Percentiles rank a stretch among this genome's conserved stretches.
phyloP scores from a whole-genome alignment of 64 coral and sea anemone species.

The Montipora foliosa region DNA sequence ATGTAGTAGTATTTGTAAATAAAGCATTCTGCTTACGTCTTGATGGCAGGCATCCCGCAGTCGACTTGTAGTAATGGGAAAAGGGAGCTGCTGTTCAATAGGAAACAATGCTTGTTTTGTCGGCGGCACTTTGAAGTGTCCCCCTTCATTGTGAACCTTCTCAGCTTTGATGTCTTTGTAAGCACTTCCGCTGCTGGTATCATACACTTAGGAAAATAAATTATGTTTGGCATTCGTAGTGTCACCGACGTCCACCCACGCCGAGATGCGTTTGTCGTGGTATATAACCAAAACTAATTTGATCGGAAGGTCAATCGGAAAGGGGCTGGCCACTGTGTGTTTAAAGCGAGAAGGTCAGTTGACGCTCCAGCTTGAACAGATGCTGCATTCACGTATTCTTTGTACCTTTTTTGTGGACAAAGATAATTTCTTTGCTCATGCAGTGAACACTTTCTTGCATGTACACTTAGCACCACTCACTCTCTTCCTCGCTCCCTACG shows the following conservation, averaged over 20 bases:
- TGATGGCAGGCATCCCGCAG: background rate
- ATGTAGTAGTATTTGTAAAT: background rate
- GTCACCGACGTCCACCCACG: background rate
- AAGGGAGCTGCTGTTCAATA: background rate
- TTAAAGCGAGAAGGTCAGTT: background rate
- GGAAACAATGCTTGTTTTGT: constrained; percentile 3
- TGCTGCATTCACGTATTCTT: background rate
- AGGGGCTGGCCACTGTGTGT: background rate
- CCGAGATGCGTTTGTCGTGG: background rate
- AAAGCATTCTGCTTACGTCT: background rate
- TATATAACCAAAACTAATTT: background rate
- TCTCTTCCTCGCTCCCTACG: no score
- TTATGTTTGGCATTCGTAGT: background rate
- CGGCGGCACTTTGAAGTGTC: background rate
- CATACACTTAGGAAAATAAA: background rate
- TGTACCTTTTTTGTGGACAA: no score
- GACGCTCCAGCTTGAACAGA: background rate
- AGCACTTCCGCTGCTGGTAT: background rate
- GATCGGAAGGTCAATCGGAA: background rate
- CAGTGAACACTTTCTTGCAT: no score
- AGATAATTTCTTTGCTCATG: no score
- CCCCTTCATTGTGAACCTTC: background rate
- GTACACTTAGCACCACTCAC: no score
- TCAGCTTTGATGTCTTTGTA: background rate
- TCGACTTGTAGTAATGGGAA: background rate